Percentiles rank a stretch among this genome's conserved stretches.
Evolutionary conservation across 2,888 invertebrate genomes (phyloP).

Genomic region (Agrypnus murinus): DNA sequence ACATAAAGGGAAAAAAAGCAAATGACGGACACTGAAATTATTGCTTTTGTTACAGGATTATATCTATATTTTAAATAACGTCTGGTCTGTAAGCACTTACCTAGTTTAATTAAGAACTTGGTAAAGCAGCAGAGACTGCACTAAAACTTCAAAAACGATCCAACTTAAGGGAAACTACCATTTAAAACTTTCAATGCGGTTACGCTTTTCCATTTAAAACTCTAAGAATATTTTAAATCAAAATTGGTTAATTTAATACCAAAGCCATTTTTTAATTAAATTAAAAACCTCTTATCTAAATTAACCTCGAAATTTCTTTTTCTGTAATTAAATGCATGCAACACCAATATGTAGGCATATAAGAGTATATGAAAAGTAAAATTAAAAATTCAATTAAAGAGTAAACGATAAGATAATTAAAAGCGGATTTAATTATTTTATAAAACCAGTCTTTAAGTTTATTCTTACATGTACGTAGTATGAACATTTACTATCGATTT

Average conservation of each 20-base stretch:
- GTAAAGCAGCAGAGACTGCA: conserved; percentile 55
- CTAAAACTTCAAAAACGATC: conserved; percentile 59
- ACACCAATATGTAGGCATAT: neutral
- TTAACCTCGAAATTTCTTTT: neutral
- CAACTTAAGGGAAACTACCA: conserved; percentile 47
- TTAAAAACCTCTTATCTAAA: neutral
- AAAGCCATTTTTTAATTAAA: conserved; percentile 32
- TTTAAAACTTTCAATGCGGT: conserved; percentile 48
- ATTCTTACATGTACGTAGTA: conserved; percentile 23
- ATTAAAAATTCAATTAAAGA: no score
- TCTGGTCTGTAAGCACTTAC: conserved; percentile 50
- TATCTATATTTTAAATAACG: conserved; percentile 36
- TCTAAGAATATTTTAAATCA: conserved; percentile 36
- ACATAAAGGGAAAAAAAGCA: no score
- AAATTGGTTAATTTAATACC: conserved; percentile 25
- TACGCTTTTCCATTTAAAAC: conserved; percentile 40
- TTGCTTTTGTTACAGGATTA: conserved; percentile 22
- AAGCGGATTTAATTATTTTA: conserved; percentile 36
- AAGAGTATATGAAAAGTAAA: neutral
- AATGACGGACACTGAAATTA: neutral
- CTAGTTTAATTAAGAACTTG: conserved; percentile 61
- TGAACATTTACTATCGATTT: conserved; percentile 39
- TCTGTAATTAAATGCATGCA: neutral
- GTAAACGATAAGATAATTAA: conserved; percentile 18
- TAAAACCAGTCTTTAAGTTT: conserved; percentile 27